phyloP scores from a whole-genome alignment of 2,888 invertebrate genomes.

The Synergus gifuensis region DNA sequence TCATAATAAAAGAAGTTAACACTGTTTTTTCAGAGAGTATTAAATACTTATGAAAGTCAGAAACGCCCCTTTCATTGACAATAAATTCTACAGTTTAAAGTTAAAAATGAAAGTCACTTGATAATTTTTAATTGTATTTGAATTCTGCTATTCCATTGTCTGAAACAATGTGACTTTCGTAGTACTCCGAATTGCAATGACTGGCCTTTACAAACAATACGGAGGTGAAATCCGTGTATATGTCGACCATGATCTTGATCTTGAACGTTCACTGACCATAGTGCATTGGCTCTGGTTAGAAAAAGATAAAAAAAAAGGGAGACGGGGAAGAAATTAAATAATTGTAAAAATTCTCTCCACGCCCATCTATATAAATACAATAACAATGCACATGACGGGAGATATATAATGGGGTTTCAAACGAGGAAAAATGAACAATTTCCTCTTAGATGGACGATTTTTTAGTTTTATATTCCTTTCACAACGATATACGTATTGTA shows the following conservation, averaged over 20 bases:
- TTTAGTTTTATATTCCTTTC: conserved; percentile 35
- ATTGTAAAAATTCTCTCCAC: conserved; percentile 2
- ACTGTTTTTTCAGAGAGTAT: background rate
- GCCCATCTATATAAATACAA: conserved; percentile 27
- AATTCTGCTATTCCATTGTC: background rate
- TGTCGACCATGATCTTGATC: conserved; percentile 39
- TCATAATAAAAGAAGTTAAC: background rate
- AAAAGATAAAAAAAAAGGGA: background rate
- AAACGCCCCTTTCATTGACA: no score
- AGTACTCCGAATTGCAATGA: background rate
- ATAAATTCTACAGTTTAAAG: background rate
- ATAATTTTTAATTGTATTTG: background rate
- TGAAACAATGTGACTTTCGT: conserved; percentile 2
- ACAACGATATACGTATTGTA: conserved; percentile 27
- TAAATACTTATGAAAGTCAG: no score
- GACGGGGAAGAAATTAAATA: conserved; percentile 3
- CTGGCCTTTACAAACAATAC: conserved; percentile 17
- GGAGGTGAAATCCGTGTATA: conserved; percentile 1
- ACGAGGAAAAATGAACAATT: conserved; percentile 22
- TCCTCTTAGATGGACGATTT: conserved; percentile 3
- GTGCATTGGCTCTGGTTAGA: background rate
- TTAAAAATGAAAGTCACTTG: background rate
- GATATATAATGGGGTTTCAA: conserved; percentile 6
- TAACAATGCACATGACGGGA: conserved; percentile 1
- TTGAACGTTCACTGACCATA: conserved; percentile 38